Percentiles rank a stretch among this genome's conserved stretches.
Evolutionary conservation across 2,888 invertebrate species (phyloP).

Genomic region (Spatulosminthurus flaviceps): DNA sequence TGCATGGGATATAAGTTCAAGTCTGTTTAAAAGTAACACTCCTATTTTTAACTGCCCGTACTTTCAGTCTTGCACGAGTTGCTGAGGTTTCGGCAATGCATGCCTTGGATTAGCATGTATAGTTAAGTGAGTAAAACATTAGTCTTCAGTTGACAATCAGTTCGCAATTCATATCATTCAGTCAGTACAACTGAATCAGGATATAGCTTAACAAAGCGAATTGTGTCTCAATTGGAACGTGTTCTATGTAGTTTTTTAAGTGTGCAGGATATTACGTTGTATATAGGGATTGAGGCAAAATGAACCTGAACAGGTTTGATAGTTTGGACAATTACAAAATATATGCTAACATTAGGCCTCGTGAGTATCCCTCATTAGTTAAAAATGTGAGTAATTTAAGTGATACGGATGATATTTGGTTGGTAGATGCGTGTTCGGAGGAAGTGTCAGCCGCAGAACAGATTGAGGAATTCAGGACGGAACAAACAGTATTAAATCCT

Average conservation of each 20-base stretch:
- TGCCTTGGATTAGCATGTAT: no score
- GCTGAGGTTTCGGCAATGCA: no score
- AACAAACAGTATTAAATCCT: slow-evolving; percentile 19
- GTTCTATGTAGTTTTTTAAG: no score
- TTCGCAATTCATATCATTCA: neutral
- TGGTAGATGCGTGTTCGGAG: slow-evolving; percentile 15
- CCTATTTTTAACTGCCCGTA: slow-evolving; percentile 14
- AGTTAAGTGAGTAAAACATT: neutral
- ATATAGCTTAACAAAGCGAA: no score
- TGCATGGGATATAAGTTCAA: no score
- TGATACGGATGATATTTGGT: neutral
- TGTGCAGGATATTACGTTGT: no score
- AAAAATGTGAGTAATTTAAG: slow-evolving; percentile 4
- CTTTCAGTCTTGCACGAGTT: slow-evolving; percentile 13
- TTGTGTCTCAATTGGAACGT: no score
- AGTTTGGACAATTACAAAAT: slow-evolving; percentile 16
- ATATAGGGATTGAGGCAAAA: neutral
- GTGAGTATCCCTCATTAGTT: neutral
- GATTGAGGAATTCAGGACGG: slow-evolving; percentile 13
- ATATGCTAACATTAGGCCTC: neutral
- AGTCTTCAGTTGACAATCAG: neutral
- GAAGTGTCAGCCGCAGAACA: neutral
- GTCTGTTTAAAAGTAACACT: neutral
- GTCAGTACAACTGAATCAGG: no score
- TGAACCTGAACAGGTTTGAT: neutral